A percentile compares a stretch with the other conserved stretches of the same genome.
phyloP scores from a whole-genome alignment of 64 coral and sea anemone genomes.

The Cladopsammia gracilis region DNA sequence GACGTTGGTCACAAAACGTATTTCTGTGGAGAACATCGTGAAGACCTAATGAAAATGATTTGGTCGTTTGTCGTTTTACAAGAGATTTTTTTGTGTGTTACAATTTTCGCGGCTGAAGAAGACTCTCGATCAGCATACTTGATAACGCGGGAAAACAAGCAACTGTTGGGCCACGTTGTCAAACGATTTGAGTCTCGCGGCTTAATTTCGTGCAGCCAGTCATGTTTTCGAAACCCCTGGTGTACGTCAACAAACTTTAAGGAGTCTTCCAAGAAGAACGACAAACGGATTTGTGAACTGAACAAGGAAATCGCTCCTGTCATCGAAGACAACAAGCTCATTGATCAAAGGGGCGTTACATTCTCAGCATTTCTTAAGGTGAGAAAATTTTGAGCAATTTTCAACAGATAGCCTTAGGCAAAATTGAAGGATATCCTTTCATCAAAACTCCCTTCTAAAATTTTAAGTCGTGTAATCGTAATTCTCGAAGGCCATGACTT shows the following conservation, averaged over 20 bases:
- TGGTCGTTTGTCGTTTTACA: neutral
- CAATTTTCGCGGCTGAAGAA: neutral
- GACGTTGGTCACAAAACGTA: no score
- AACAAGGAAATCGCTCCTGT: neutral
- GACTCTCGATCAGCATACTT: neutral
- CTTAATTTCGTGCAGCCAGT: neutral
- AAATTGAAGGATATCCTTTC: no score
- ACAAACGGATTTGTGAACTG: neutral
- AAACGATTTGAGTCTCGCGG: neutral
- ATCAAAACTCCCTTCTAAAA: no score
- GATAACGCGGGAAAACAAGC: neutral
- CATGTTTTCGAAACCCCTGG: neutral
- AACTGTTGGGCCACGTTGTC: neutral
- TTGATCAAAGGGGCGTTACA: neutral
- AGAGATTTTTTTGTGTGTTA: no score
- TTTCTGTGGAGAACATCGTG: no score
- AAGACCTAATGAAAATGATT: neutral
- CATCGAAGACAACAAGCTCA: neutral
- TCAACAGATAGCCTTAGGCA: no score
- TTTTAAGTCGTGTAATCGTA: no score
- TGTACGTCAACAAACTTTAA: constrained; percentile 7
- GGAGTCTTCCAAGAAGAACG: neutral
- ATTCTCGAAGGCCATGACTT: no score
- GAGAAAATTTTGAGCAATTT: neutral
- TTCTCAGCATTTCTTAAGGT: neutral